These are phyloP conservation scores for Eumeta japonica DNA, from an alignment of 1,140 invertebrate genomes.

Conservation along the genomic window DNA sequence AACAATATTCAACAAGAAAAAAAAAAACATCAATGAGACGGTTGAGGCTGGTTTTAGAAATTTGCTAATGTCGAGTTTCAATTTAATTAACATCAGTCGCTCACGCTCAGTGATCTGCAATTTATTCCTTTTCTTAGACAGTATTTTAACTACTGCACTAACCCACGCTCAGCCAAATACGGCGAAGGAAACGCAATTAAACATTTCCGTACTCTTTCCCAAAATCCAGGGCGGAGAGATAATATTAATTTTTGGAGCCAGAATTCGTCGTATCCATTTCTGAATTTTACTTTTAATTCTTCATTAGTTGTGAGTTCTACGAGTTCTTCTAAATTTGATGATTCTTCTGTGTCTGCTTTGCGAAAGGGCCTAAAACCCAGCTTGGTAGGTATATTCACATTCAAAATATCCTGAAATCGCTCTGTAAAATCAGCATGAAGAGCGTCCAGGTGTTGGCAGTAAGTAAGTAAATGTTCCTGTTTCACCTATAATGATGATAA, in stretches of 20 bases:
- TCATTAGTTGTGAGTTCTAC: slow-evolving; percentile 14
- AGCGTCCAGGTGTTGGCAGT: slow-evolving; percentile 11
- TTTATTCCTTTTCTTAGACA: no score
- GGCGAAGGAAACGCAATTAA: no score
- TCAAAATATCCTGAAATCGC: slow-evolving; percentile 12
- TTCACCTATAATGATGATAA: slow-evolving; percentile 12
- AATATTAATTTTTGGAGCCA: slow-evolving; percentile 13
- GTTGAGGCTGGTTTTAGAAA: no score
- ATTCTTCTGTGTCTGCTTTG: background rate
- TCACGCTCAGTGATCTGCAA: no score
- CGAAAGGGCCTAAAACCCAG: slow-evolving; percentile 4
- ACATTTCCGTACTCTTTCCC: no score
- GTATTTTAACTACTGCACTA: no score
- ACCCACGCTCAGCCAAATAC: no score
- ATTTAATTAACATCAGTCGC: no score
- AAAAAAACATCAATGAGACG: no score
- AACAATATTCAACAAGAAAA: no score
- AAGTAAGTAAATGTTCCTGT: slow-evolving; percentile 15
- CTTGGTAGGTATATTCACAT: slow-evolving; percentile 3
- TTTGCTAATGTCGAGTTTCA: no score
- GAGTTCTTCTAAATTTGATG: slow-evolving; percentile 7
- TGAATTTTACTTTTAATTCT: slow-evolving; percentile 16
- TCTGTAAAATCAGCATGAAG: slow-evolving; percentile 11
- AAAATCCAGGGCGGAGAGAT: no score
- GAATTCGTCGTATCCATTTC: slow-evolving; percentile 11